phyloP scores from a whole-genome alignment of 2,113 vertebrate genomes.

The Hypomesus transpacificus region DNA sequence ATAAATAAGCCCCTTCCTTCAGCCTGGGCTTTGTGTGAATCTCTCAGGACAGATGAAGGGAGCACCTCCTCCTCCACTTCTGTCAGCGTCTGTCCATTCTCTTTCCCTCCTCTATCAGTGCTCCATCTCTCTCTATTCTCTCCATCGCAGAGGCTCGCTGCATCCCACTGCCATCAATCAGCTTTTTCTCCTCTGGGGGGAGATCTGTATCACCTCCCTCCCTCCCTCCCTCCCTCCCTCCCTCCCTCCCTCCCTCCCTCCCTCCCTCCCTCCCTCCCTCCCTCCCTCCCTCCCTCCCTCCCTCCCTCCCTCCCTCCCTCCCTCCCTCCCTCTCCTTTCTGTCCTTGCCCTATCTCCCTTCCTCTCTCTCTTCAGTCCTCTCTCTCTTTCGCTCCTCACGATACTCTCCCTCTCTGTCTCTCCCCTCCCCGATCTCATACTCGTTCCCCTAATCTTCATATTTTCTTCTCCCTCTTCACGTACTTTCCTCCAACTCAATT shows the following conservation, averaged over 20 bases:
- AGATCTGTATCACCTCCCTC: conserved; percentile 58
- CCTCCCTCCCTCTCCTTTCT: conserved; percentile 16
- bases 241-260: conserved; percentile 41
- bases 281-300: neutral
- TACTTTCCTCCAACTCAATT: too few relatives aligned
- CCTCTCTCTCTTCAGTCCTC: conserved; percentile 33
- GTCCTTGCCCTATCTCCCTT: too few relatives aligned
- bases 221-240: conserved; percentile 38
- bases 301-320: conserved; percentile 9
- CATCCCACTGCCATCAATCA: conserved; percentile 67
- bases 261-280: conserved; percentile 27
- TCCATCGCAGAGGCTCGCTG: conserved; percentile 32
- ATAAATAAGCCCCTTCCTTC: neutral
- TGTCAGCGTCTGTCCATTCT: conserved; percentile 59
- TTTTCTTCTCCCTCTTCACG: too few relatives aligned
- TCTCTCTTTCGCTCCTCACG: conserved; percentile 13
- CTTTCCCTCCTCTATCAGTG: conserved; percentile 54
- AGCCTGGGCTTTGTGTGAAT: conserved; percentile 29
- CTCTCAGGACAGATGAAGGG: conserved; percentile 50
- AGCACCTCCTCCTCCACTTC: conserved; percentile 53
- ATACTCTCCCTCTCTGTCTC: conserved; percentile 33
- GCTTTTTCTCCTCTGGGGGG: conserved; percentile 56
- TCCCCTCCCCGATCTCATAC: neutral
- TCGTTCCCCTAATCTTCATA: too few relatives aligned
- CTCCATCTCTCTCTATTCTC: conserved; percentile 59